Evolutionary conservation across 2,113 vertebrate genomes (phyloP), one percentile per base, ranked within the genome.

Genomic region (Zapornia atra): DNA sequence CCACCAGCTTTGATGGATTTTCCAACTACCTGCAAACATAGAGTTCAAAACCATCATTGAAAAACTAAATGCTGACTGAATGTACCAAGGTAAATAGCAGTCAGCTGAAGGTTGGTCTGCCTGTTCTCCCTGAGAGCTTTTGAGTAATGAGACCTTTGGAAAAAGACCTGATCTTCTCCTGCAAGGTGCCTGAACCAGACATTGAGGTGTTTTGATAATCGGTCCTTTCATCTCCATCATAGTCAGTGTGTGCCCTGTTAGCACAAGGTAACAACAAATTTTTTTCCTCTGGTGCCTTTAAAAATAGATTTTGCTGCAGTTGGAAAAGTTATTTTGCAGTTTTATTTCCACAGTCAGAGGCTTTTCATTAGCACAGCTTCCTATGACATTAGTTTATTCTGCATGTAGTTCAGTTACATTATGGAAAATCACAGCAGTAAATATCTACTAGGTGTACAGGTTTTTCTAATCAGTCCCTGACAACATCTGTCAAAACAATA

Each of bases 401-500:
- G 26, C 9, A 0, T 34, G 61, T 46, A 79, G 70, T 51, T 88
- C 34, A 48, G 73, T 63, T 86, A 60, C 48, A 40, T 40, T 57
- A 50, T 53, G 83, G 76, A 95, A 86, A 85, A 94, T 81, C 22
- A 6, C 12, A 18, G 68, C 38, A 85, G 40, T 94, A 85, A 90
- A 48, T 86, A 72, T 65, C 77, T 95, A 71, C 50, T 89, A 82
- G 92, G 83, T 97, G 60, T 86, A 38, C 71, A 94, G 18, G 82
- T 51, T 97, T 95, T 83, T 96, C 34, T 87, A 97, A 87, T 84
- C 66, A 48, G 12, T 44, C 83, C 51, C 82, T 94, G 91, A 78
- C 59, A 96, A 81, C 93, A 92, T 81, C 69, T 96, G 93, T 87
- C 69, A 94, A 95, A 97, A 97, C 82, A 97, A 36, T 59, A 89